Conservation (phyloP, 2,797 vertebrate species). For the Crotalus adamanteus region DNA sequence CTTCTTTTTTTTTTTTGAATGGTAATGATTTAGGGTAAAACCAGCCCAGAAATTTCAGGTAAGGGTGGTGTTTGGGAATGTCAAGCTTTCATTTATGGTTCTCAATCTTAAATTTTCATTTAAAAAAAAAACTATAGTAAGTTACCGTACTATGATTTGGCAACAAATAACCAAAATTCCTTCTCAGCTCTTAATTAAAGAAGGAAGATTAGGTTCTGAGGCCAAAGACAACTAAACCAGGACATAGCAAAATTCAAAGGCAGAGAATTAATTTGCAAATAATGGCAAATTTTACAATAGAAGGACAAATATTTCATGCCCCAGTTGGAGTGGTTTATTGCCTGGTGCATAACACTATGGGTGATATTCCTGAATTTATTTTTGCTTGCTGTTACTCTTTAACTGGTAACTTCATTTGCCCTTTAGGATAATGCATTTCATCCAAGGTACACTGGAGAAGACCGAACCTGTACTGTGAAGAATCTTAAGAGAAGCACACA, state of each 20-base stretch:
- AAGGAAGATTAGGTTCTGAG: too few relatives aligned
- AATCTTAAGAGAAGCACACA: conserved; percentile 95
- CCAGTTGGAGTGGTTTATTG: fast-evolving
- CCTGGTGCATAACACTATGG: neutral
- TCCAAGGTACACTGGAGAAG: conserved; percentile 95
- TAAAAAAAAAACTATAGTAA: neutral
- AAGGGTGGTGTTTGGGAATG: neutral
- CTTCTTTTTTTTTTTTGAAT: neutral
- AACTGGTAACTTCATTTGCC: conserved; percentile 39
- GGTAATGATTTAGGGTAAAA: neutral
- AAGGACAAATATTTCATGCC: neutral
- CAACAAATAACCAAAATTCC: neutral
- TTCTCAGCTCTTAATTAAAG: neutral
- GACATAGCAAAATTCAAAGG: neutral
- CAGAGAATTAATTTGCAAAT: neutral
- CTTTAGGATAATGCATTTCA: conserved; percentile 93
- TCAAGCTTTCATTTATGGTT: neutral
- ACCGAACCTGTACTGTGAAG: conserved; percentile 95
- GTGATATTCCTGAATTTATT: fast-evolving
- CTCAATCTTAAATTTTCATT: neutral
- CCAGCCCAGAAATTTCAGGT: neutral
- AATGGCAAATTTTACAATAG: neutral
- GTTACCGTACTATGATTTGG: neutral
- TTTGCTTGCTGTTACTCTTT: conserved; percentile 2
- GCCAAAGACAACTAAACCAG: neutral